Percentiles rank a stretch among this genome's conserved stretches.
Evolutionary conservation across 2,888 invertebrate genomes (phyloP).

Genomic region (Nymphalis polychloros): DNA sequence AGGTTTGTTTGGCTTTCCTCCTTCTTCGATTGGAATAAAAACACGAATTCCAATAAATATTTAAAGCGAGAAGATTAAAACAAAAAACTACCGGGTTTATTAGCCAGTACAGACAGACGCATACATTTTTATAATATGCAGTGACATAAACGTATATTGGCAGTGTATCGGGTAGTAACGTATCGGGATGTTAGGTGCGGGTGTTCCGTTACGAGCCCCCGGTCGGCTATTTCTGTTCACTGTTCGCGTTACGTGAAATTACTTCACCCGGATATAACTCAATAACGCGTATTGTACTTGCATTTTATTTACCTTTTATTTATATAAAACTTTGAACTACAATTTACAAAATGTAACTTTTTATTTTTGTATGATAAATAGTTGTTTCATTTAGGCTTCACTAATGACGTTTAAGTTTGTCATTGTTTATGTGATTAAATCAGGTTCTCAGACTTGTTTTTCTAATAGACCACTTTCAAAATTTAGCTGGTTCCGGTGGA

Average conservation of each 20-base stretch:
- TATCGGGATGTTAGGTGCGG: conserved; percentile 14
- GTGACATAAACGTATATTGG: conserved; percentile 15
- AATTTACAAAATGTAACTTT: neutral
- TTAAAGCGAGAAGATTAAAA: neutral
- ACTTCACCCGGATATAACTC: conserved; percentile 13
- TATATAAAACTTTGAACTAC: neutral
- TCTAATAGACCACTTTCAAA: no score
- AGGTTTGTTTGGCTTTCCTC: no score
- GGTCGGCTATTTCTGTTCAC: conserved; percentile 13
- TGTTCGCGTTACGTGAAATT: conserved; percentile 5
- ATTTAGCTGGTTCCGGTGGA: no score
- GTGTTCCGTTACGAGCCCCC: conserved; percentile 14
- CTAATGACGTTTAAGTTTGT: no score
- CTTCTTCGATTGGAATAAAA: no score
- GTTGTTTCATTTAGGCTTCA: no score
- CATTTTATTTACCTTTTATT: neutral
- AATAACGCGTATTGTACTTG: conserved; percentile 9
- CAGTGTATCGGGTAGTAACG: conserved; percentile 13
- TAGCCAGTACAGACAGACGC: conserved; percentile 3
- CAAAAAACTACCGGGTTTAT: neutral
- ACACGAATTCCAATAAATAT: no score
- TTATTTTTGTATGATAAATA: no score
- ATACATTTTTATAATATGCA: conserved; percentile 14
- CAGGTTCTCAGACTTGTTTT: no score
- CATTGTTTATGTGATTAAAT: no score